A percentile compares a stretch with the other conserved stretches of the same genome.
Conservation (phyloP, 2,113 vertebrate species). For the Pipa parva region DNA sequence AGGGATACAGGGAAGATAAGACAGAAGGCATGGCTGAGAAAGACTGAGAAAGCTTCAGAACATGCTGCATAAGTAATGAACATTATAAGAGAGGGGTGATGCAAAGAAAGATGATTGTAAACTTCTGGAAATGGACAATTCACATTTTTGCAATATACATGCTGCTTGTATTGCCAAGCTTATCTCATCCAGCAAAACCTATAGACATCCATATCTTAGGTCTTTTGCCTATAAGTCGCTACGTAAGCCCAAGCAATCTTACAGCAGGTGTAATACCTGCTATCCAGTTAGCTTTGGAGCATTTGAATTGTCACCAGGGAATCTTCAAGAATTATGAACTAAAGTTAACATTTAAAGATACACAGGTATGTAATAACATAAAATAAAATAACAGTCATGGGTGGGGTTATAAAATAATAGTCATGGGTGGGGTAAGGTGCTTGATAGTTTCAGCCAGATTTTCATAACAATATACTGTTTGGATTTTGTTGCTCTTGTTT, state of each 20-base stretch:
- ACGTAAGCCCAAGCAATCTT: constrained; percentile 51
- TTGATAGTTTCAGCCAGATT: too few relatives aligned
- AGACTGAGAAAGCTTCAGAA: constrained; percentile 40
- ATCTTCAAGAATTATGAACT: constrained; percentile 68
- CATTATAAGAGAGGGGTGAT: constrained; percentile 37
- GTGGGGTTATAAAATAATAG: too few relatives aligned
- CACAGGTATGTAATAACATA: constrained; percentile 56
- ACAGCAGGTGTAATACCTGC: constrained; percentile 56
- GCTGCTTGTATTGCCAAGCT: constrained; percentile 47
- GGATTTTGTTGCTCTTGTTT: too few relatives aligned
- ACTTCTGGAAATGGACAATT: constrained; percentile 46
- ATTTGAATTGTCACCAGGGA: constrained; percentile 59
- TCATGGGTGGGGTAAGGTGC: too few relatives aligned
- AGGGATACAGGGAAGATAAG: constrained; percentile 57
- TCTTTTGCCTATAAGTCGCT: constrained; percentile 57
- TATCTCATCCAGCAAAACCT: constrained; percentile 47
- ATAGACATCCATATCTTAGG: constrained; percentile 64
- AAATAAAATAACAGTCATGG: too few relatives aligned
- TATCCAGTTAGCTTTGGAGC: constrained; percentile 65
- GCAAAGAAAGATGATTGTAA: constrained; percentile 53
- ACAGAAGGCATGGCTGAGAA: constrained; percentile 50
- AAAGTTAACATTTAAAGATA: constrained; percentile 62
- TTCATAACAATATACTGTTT: too few relatives aligned
- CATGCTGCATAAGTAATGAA: constrained; percentile 47
- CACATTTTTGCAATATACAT: constrained; percentile 43